Percentiles rank a stretch among this genome's conserved stretches.
Evolutionary conservation across 2,888 invertebrate species (phyloP).

Genomic region (Esperia sulphurella): DNA sequence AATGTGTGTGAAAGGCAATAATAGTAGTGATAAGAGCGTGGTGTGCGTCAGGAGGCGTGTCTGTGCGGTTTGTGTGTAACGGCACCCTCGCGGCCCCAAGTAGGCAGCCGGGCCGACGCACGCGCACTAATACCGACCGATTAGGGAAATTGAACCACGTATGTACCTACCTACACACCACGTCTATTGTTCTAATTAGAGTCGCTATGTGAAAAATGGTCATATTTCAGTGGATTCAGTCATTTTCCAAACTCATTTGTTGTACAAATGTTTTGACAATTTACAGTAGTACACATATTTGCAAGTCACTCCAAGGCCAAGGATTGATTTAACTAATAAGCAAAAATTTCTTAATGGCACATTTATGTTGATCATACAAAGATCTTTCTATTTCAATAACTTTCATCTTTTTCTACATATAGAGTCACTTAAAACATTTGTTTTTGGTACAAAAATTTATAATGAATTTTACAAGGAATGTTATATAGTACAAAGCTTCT

Average conservation of each 20-base stretch:
- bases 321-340: no score
- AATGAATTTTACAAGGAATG: no score
- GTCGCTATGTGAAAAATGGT: constrained; percentile 3
- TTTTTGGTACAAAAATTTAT: no score
- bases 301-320: no score
- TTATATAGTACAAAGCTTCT: no score
- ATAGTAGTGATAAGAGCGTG: not conserved
- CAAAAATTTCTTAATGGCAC: no score
- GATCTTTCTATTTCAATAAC: no score
- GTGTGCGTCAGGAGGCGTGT: constrained; percentile 56
- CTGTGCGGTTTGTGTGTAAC: constrained; percentile 29
- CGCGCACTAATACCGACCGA: constrained; percentile 35
- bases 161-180: constrained; percentile 33
- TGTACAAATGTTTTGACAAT: not conserved
- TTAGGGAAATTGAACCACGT: constrained; percentile 53
- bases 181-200: constrained; percentile 41
- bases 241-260: not conserved
- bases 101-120: constrained; percentile 44
- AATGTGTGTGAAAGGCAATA: not conserved
- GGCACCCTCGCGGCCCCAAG: constrained; percentile 69
- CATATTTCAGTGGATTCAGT: not conserved
- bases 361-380: no score
- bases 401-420: no score
- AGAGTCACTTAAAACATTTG: no score
- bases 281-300: not conserved